phyloP scores from a whole-genome alignment of 2,113 vertebrate genomes.

The Numenius arquata region DNA sequence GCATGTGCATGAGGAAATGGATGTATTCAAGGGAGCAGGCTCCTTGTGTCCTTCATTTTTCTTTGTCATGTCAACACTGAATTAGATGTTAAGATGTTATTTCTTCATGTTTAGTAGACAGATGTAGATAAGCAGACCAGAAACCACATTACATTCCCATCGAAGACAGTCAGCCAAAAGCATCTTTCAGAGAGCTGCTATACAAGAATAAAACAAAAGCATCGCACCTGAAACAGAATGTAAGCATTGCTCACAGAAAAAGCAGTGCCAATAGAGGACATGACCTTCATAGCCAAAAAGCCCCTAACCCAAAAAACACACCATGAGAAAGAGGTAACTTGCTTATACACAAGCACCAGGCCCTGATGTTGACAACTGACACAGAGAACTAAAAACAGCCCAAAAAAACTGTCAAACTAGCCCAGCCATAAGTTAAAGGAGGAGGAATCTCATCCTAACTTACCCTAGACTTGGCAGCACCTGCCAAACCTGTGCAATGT shows the following conservation, averaged over 20 bases:
- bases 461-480: not conserved
- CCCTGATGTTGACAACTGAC: not conserved
- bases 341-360: not conserved
- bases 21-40: not conserved
- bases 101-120: not conserved
- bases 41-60: not conserved
- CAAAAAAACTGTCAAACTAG: not conserved
- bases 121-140: not conserved
- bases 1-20: rapidly evolving
- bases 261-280: not conserved
- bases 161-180: not conserved
- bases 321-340: not conserved
- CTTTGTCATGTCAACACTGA: not conserved
- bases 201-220: not conserved
- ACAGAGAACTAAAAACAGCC: not conserved
- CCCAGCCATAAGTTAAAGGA: not conserved
- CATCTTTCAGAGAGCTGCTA: not conserved
- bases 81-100: not conserved
- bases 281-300: not conserved
- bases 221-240: not conserved
- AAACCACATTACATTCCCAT: not conserved
- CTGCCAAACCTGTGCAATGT: not conserved
- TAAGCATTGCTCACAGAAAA: not conserved
- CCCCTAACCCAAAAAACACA: not conserved
- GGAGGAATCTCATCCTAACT: not conserved